Percentiles rank a stretch among this genome's conserved stretches.
phyloP scores from a whole-genome alignment of 2,113 vertebrate species.

The Syngnathus scovelli region DNA sequence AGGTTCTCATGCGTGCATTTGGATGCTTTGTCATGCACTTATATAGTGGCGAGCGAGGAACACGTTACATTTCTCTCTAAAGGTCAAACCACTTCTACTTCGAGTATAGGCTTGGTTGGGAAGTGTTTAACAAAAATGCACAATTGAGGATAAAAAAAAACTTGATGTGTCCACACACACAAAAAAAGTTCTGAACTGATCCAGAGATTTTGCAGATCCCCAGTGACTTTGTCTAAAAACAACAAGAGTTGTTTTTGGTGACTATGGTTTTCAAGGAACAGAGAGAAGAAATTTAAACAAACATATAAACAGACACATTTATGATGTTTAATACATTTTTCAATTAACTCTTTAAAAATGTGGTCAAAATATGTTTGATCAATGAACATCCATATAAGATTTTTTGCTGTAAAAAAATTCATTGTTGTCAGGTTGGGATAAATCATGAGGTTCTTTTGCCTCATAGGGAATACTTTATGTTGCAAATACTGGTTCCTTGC shows the following conservation, averaged over 20 bases:
- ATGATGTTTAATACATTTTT: too few species aligned
- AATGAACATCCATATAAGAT: neutral
- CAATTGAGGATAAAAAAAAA: too few species aligned
- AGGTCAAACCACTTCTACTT: conserved; percentile 23
- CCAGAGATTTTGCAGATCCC: too few species aligned
- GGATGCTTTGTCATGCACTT: conserved; percentile 9
- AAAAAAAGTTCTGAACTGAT: too few species aligned
- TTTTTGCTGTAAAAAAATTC: neutral
- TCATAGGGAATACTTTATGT: neutral
- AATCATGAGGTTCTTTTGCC: neutral
- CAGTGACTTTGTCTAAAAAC: too few species aligned
- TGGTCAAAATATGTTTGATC: too few species aligned
- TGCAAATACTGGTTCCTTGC: neutral
- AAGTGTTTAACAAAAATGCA: neutral
- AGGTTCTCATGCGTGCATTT: neutral
- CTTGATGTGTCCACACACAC: too few species aligned
- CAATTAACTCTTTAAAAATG: too few species aligned
- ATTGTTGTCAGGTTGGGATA: neutral
- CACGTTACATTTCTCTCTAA: neutral
- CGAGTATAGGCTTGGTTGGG: neutral
- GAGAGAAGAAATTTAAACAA: too few species aligned
- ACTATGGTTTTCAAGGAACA: too few species aligned
- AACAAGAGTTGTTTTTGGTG: too few species aligned
- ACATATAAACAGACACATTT: too few species aligned
- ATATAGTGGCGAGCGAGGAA: neutral